phyloP scores from a whole-genome alignment of 2,888 invertebrate species.

The Pocota personata region DNA sequence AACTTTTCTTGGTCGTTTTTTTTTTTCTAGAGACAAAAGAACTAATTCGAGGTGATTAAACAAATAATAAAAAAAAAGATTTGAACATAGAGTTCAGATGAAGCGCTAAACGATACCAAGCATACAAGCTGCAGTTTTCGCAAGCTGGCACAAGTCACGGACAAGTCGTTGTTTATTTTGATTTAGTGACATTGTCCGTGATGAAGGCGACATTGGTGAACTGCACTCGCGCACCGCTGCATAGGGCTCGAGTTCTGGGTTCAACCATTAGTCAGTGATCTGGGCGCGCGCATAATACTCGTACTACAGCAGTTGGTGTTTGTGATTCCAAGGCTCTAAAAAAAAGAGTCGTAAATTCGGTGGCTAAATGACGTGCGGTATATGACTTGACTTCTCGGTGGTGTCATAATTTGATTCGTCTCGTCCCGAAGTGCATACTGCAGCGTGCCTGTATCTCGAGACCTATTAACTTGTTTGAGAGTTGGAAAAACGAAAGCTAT shows the following conservation, averaged over 20 bases:
- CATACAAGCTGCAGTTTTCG: constrained; percentile 77
- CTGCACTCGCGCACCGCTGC: constrained; percentile 49
- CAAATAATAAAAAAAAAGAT: constrained; percentile 36
- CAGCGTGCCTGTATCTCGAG: constrained; percentile 49
- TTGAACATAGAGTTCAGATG: constrained; percentile 64
- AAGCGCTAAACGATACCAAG: constrained; percentile 63
- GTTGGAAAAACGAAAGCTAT: constrained; percentile 63
- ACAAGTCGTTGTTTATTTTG: constrained; percentile 76
- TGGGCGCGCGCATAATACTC: constrained; percentile 61
- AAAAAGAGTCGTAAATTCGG: constrained; percentile 64
- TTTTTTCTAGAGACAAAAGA: constrained; percentile 54
- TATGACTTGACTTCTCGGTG: constrained; percentile 48
- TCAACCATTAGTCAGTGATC: constrained; percentile 70
- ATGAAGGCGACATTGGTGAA: constrained; percentile 81
- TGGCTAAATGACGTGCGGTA: constrained; percentile 68
- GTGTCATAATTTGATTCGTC: constrained; percentile 67
- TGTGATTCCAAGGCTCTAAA: constrained; percentile 39
- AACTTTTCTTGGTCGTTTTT: constrained; percentile 32
- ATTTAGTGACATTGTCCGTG: constrained; percentile 79
- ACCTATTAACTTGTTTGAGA: constrained; percentile 54
- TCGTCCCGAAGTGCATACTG: constrained; percentile 57
- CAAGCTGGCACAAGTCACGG: constrained; percentile 82
- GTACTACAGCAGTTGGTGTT: constrained; percentile 10
- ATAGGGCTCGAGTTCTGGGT: constrained; percentile 57
- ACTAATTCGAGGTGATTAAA: constrained; percentile 67